Base-by-base conservation (phyloP, 2,113 vertebrate genomes). In the Calidris pygmaea region DNA sequence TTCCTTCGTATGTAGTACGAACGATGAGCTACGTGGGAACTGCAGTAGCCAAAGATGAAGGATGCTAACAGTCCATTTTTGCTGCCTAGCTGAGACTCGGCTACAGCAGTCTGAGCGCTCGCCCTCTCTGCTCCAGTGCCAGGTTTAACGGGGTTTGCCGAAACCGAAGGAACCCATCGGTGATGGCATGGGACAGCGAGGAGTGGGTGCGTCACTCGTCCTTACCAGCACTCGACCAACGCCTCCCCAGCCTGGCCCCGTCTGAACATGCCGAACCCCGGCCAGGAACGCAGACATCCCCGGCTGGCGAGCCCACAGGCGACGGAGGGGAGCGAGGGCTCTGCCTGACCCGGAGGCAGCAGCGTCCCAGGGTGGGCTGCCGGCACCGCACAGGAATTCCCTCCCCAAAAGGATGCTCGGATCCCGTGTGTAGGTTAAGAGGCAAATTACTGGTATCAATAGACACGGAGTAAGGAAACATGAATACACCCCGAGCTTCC, bases 321-420 rank as follows among this genome's bases (percentile, higher is more conserved):
- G 7, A 0, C 3, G 3, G 41, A 52, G 21, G 4, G 1, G 18
- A 71, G 20, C 0, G 0, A 16, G 3, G 2, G 6, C 12, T 53
- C 17, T 3, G 3, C 0, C 0, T 15, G 34, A 13, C 10, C 9
- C 1, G 1, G 13, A 1, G 0, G 2, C 55, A 9, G 26, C 34
- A 58, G 73, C 45, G 39, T 14, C 12, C 15, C 24, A 3, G n/a
- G 0, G 0, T 1, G 4, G 3, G 0, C 85, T 39, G 60, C 5
- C 52, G 24, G 17, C 14, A 3, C 2, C 1, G 1, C 0, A 0
- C 0, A 1, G 30, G 27, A 10, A 4, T 19, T 14, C 37, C 15
- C 26, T 5, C 0, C 34, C 50, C 20, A 14, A 14, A 41, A 63
- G 14, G 20, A 10, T 6, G 1, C 11, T 63, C 0, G 0, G 3